Conservation (phyloP, 2,888 invertebrate genomes). For the Ennomos quercinarius region DNA sequence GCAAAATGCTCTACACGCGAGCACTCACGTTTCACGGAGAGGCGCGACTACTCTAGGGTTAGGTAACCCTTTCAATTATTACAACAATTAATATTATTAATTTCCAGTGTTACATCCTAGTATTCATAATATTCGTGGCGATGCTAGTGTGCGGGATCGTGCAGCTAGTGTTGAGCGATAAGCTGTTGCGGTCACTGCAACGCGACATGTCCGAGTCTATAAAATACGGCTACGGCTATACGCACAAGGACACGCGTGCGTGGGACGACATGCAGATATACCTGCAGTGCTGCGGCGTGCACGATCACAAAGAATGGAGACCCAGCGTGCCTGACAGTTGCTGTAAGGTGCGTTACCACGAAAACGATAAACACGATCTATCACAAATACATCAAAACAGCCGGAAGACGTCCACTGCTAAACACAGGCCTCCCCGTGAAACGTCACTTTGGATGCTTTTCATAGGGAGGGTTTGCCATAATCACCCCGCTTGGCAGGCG, state of each 20-base stretch:
- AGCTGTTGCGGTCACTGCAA: slow-evolving; percentile 90
- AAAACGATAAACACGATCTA: slow-evolving; percentile 8
- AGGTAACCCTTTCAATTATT: too few relatives aligned
- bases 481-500: too few relatives aligned
- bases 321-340: slow-evolving; percentile 91
- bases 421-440: too few relatives aligned
- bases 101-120: slow-evolving; percentile 94
- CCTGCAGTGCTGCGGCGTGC: slow-evolving; percentile 94
- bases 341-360: slow-evolving; percentile 84
- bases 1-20: too few relatives aligned
- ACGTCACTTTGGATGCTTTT: too few relatives aligned
- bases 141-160: slow-evolving; percentile 96
- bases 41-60: too few relatives aligned
- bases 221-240: slow-evolving; percentile 89
- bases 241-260: slow-evolving; percentile 89
- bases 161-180: slow-evolving; percentile 95
- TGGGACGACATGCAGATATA: slow-evolving; percentile 96
- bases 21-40: too few relatives aligned
- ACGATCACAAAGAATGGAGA: slow-evolving; percentile 91
- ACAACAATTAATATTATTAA: slow-evolving; percentile 23
- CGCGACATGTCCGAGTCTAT: slow-evolving; percentile 92
- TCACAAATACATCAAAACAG: background rate
- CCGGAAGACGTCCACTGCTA: too few relatives aligned
- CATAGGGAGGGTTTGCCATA: too few relatives aligned
- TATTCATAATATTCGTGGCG: slow-evolving; percentile 95